Conservation (phyloP, 2,888 invertebrate species). For the Melieria crassipennis region DNA sequence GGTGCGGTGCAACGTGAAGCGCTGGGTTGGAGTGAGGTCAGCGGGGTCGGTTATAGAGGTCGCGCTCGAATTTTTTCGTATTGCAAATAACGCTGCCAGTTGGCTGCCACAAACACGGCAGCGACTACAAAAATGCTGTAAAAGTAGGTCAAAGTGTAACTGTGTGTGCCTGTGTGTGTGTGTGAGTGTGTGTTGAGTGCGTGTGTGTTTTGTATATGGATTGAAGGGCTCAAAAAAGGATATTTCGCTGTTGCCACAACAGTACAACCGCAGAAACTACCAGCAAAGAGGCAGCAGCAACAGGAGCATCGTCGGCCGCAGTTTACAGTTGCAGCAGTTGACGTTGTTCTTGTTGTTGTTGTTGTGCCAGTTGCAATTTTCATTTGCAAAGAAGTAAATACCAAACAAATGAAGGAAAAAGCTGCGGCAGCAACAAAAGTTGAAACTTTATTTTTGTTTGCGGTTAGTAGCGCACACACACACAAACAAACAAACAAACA, state of each 20-base stretch:
- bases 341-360: not conserved
- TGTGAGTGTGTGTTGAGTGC: not conserved
- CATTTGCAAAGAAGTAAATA: not conserved
- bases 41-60: too few relatives aligned
- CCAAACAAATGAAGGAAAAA: too few relatives aligned
- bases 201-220: too few relatives aligned
- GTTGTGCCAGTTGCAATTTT: not conserved
- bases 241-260: too few relatives aligned
- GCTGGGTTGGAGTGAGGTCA: too few relatives aligned
- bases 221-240: too few relatives aligned
- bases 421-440: too few relatives aligned
- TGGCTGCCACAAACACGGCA: not conserved
- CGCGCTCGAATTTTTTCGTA: too few relatives aligned
- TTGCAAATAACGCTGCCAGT: too few relatives aligned
- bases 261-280: slow-evolving; percentile 10
- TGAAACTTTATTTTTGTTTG: slow-evolving; percentile 1
- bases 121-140: not conserved
- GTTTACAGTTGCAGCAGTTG: too few relatives aligned
- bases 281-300: not conserved
- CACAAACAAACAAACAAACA: too few relatives aligned
- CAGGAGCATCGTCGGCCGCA: not conserved
- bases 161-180: not conserved
- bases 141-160: not conserved
- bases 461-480: not conserved
- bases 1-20: too few relatives aligned